Base-by-base conservation (phyloP, 1,140 invertebrate genomes). In the Popillia japonica region DNA sequence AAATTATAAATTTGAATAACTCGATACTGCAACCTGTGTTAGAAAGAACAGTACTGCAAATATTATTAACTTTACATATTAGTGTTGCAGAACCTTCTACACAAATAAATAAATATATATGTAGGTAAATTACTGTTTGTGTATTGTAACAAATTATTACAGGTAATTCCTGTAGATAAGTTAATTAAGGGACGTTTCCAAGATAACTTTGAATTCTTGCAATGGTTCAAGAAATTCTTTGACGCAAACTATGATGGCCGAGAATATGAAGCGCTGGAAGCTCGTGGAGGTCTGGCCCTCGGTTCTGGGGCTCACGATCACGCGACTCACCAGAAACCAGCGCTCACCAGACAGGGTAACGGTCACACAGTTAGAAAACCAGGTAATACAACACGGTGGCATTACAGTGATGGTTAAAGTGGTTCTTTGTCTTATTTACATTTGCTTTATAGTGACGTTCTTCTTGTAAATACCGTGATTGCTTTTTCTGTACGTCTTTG, bases 161-260 rank as follows among this genome's bases (percentile, higher is more conserved):
- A 99, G 97, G 95, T 98, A 86, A 97, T 99, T 89, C 96, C 97
- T 80, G 96, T 99, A 87, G 97, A 99, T 88, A 97, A 95, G 89
- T 92, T 99, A 88, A 96, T 98, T 86, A 99, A 99, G 89, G 97
- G 96, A 83, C 93, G 96, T 85, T 99, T 99, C n/a, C 96, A 98
- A 92, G 98, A 99, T 90, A 99, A 99, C 90, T 99, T 99, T 92
- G 98, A 99, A 90, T 99, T 99, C 90, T 93, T 99, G 80, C 98
- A 99, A 91, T 99, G 98, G 98, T 99, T 99, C 90, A 99, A 99
- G 91, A 99, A 99, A 87, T 99, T 99, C 89, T 99, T 99, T 90
- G 98, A 99, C 91, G 97, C 98, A 72, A 99, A 99, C 90, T 99
- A 98, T 89, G 96, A 99, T 86, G 97, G 97, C 76, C 91, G 94